Conservation (phyloP, 2,888 invertebrate species). For the Chydorus sphaericus region DNA sequence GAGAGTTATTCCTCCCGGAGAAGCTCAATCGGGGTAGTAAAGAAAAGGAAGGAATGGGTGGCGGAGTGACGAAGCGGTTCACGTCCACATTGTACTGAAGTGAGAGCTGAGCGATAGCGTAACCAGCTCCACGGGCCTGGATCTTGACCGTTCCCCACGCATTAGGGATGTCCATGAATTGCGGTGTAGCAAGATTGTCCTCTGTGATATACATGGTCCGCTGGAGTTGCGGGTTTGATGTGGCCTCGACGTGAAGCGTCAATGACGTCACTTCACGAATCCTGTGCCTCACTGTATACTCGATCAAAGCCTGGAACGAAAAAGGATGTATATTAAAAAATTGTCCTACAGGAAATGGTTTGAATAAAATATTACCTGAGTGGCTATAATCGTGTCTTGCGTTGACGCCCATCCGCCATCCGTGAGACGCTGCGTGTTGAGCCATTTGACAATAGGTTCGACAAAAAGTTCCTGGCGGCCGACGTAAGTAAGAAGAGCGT, state of each 20-base stretch:
- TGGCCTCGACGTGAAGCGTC: slow-evolving; percentile 66
- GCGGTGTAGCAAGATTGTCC: slow-evolving; percentile 60
- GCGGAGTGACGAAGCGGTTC: slow-evolving; percentile 64
- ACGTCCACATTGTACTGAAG: slow-evolving; percentile 84
- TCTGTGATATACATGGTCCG: slow-evolving; percentile 52
- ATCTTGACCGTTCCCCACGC: slow-evolving; percentile 92
- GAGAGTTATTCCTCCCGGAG: slow-evolving; percentile 84
- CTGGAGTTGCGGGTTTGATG: slow-evolving; percentile 53
- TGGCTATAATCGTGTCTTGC: slow-evolving; percentile 34
- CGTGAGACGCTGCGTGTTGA: slow-evolving; percentile 69
- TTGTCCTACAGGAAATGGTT: not conserved
- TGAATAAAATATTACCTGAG: not conserved
- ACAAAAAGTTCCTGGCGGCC: slow-evolving; percentile 65
- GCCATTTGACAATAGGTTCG: slow-evolving; percentile 78
- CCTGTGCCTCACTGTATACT: slow-evolving; percentile 70
- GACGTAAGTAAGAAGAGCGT: slow-evolving; percentile 76
- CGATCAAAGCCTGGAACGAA: slow-evolving; percentile 57
- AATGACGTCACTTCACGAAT: slow-evolving; percentile 70
- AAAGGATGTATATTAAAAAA: not conserved
- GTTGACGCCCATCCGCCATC: slow-evolving; percentile 83
- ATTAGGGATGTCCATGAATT: slow-evolving; percentile 70
- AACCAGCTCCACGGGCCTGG: slow-evolving; percentile 82
- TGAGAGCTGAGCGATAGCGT: slow-evolving; percentile 82
- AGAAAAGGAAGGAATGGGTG: slow-evolving; percentile 66
- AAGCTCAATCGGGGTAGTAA: slow-evolving; percentile 57